phyloP scores from a whole-genome alignment of 2,797 vertebrate genomes.

The Myotis pilosus region DNA sequence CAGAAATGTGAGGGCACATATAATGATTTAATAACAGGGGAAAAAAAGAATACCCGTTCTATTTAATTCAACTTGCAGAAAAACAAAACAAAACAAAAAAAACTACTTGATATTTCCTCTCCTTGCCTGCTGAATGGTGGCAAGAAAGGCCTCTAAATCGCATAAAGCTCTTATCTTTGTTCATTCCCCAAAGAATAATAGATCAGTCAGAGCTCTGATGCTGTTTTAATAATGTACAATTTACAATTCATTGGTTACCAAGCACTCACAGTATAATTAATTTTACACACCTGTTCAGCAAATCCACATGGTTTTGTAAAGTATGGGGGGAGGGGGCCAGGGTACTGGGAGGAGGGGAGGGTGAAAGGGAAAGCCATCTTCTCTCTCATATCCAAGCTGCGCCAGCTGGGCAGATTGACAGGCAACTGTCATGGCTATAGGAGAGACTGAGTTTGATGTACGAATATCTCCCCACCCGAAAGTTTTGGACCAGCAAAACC shows the following conservation, averaged over 20 bases:
- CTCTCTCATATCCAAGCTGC: slow-evolving; percentile 1
- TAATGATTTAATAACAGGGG: slow-evolving; percentile 70
- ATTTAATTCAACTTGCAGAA: slow-evolving; percentile 68
- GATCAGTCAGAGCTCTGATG: slow-evolving; percentile 85
- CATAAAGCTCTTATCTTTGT: slow-evolving; percentile 85
- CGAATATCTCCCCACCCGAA: background rate
- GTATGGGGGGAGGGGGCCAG: background rate
- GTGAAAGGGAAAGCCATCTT: slow-evolving; percentile 45
- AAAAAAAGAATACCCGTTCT: slow-evolving; percentile 59
- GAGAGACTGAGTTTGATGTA: background rate
- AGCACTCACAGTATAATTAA: slow-evolving; percentile 86
- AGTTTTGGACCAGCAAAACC: slow-evolving; percentile 23
- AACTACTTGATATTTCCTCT: slow-evolving; percentile 75
- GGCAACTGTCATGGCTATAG: background rate
- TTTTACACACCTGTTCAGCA: slow-evolving; percentile 83
- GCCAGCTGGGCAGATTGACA: slow-evolving; percentile 48
- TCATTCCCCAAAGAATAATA: slow-evolving; percentile 86
- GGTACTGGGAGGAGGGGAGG: background rate
- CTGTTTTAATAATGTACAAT: slow-evolving; percentile 89
- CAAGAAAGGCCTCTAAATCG: slow-evolving; percentile 81
- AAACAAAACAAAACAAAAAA: slow-evolving; percentile 51
- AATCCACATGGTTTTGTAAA: slow-evolving; percentile 75
- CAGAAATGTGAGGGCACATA: slow-evolving; percentile 42
- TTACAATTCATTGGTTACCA: slow-evolving; percentile 88
- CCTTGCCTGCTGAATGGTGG: slow-evolving; percentile 72